phyloP scores from a whole-genome alignment of 2,888 invertebrate genomes.

The Parascotia fuliginaria region DNA sequence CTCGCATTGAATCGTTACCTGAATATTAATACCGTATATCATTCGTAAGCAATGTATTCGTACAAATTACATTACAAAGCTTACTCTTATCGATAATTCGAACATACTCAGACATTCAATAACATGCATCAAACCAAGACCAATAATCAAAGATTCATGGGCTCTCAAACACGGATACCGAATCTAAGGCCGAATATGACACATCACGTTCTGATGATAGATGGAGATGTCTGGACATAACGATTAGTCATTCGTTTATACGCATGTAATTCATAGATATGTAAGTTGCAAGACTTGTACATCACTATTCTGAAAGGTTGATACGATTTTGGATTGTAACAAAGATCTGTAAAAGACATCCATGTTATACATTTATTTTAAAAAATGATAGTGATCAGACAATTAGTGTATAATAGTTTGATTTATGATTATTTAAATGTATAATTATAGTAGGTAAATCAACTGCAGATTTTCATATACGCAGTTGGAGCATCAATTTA shows the following conservation, averaged over 20 bases:
- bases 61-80: background rate
- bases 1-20: too few relatives aligned
- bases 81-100: background rate
- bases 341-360: too few relatives aligned
- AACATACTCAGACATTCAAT: constrained; percentile 22
- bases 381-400: too few relatives aligned
- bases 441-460: too few relatives aligned
- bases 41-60: background rate
- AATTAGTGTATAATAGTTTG: too few relatives aligned
- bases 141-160: constrained; percentile 58
- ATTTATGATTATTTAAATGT: too few relatives aligned
- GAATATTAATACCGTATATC: background rate
- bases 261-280: constrained; percentile 53
- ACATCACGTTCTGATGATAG: constrained; percentile 67
- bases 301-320: constrained; percentile 30
- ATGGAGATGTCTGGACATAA: constrained; percentile 64
- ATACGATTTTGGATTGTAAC: too few relatives aligned
- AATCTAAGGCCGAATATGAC: constrained; percentile 57
- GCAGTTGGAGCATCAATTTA: too few relatives aligned
- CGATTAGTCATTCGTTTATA: constrained; percentile 64
- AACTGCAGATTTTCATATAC: too few relatives aligned
- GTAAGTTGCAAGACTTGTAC: constrained; percentile 20
- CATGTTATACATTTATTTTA: too few relatives aligned
- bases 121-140: constrained; percentile 15
- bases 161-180: constrained; percentile 56